Evolutionary conservation across 2,888 invertebrate genomes (phyloP), one percentile per base, ranked within the genome.

Genomic region (Tetragonula carbonaria): DNA sequence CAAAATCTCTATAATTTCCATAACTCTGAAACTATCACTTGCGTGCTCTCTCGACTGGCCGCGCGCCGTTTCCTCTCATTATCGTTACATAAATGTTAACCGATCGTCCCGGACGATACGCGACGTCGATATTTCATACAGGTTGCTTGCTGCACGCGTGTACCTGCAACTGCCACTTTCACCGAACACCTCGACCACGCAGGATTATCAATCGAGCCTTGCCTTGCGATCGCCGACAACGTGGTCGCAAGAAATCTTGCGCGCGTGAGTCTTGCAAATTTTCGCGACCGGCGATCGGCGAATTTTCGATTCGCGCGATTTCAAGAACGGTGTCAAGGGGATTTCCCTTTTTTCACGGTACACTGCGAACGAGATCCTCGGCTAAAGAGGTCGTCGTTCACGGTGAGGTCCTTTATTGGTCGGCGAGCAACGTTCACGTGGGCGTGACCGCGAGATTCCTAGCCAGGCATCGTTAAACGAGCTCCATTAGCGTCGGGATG

Each of bases 381-480:
- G 70, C 73, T 33, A 55, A 85, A 79, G 81, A 80, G 80, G 81
- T 87, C 82, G 82, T 79, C 78, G 83, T 74, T 55, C 57, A 53
- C 62, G 51, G 65, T 38, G 23, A 55, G 66, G 83, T 84, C 82
- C 78, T 80, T 82, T 71, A 74, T 82, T 80, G 75, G 57, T 38
- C 74, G 53, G 67, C 23, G 82, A 86, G 67, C 78, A 74, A 78
- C 78, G 81, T 74, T 77, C 62, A 66, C 84, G 87, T 85, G 82
- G 85, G 82, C 74, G 85, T 80, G 66, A 80, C 78, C 74, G 18
- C 74, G 63, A 74, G 74, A 86, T 84, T 89, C 86, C 67, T 74
- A 68, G 57, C 55, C 79, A 59, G 63, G 72, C 81, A 71, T 87
- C 84, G 67, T 86, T 88, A 88, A 88, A 71, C 80, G 68, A 57